Conservation (phyloP, 2,888 invertebrate species). For the Microplitis deprimator region DNA sequence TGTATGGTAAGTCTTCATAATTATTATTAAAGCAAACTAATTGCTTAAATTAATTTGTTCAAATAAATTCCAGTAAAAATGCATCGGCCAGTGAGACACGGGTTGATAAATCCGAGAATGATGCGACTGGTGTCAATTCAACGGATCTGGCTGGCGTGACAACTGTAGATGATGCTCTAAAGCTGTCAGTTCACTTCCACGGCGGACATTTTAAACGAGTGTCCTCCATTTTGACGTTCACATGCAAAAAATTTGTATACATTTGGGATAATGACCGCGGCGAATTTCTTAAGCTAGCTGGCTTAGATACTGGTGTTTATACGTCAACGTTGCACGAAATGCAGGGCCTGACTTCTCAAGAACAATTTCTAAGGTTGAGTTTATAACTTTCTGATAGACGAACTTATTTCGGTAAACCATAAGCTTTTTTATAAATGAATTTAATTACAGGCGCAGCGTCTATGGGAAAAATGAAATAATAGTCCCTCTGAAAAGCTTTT, state of each 20-base stretch:
- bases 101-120: constrained; percentile 62
- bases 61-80: constrained; percentile 54
- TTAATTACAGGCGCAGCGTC: constrained; percentile 78
- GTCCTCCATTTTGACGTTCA: constrained; percentile 75
- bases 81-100: constrained; percentile 57
- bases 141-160: constrained; percentile 59
- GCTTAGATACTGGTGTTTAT: constrained; percentile 80
- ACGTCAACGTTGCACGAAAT: constrained; percentile 78
- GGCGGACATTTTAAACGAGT: constrained; percentile 73
- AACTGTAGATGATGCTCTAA: constrained; percentile 56
- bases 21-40: neutral
- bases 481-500: constrained; percentile 82
- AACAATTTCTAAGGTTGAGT: constrained; percentile 78
- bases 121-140: constrained; percentile 59
- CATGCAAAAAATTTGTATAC: constrained; percentile 87
- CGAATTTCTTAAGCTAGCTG: constrained; percentile 81
- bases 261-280: constrained; percentile 83
- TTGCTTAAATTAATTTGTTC: neutral
- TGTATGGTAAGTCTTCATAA: constrained; percentile 56
- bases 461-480: constrained; percentile 89
- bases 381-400: neutral
- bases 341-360: constrained; percentile 75
- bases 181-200: constrained; percentile 68
- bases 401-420: neutral
- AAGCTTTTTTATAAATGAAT: constrained; percentile 8